A percentile compares a stretch with the other conserved stretches of the same genome.
Conservation (phyloP, 2,888 invertebrate genomes). For the Epistrophe grossulariae region DNA sequence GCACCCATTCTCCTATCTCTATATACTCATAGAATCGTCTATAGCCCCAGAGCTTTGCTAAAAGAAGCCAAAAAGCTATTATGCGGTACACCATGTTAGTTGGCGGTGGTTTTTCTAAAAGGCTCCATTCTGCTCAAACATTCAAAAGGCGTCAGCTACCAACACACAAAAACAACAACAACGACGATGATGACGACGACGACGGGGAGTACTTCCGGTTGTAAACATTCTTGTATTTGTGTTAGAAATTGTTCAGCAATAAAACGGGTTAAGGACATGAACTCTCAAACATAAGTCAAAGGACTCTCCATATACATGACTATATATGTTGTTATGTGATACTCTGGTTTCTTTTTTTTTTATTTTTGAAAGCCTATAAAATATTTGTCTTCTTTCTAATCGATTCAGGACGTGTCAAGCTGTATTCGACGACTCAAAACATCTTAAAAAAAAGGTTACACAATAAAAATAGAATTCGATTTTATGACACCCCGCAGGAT, state of each 20-base stretch:
- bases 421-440: conserved; percentile 27
- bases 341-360: background rate
- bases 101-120: conserved; percentile 50
- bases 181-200: background rate
- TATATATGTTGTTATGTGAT: background rate
- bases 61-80: conserved; percentile 59
- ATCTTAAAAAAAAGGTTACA: conserved; percentile 16
- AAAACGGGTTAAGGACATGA: conserved; percentile 66
- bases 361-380: conserved; percentile 11
- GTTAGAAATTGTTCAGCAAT: conserved; percentile 48
- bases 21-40: conserved; percentile 9
- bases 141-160: conserved; percentile 39
- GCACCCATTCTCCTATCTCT: conserved; percentile 15
- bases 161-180: background rate
- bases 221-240: conserved; percentile 35
- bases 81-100: conserved; percentile 65
- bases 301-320: conserved; percentile 7
- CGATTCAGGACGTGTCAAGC: conserved; percentile 66
- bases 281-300: conserved; percentile 54
- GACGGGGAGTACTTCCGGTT: conserved; percentile 38
- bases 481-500: conserved; percentile 63
- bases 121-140: conserved; percentile 35
- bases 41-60: conserved; percentile 11
- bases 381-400: conserved; percentile 43
- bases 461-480: conserved; percentile 36